Conservation (phyloP, 1,140 invertebrate species). For the Drosophila mauritiana region DNA sequence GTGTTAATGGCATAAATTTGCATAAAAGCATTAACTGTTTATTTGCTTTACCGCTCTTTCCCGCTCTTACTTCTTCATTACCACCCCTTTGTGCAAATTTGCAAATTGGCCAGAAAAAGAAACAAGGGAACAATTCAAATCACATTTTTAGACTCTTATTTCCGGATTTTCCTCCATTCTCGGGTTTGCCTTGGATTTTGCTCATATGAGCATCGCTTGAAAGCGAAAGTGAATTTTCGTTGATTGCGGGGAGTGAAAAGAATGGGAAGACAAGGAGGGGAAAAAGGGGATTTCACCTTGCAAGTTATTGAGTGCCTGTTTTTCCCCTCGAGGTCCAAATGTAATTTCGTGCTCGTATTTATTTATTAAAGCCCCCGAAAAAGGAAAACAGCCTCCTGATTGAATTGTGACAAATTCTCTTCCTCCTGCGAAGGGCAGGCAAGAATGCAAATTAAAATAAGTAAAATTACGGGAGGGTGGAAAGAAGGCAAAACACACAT, state of each 20-base stretch:
- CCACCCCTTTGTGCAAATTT: constrained; percentile 70
- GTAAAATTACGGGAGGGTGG: constrained; percentile 19
- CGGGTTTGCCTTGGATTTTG: constrained; percentile 7
- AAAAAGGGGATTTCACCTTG: constrained; percentile 11
- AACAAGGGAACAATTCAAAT: constrained; percentile 69
- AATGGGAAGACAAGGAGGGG: not conserved
- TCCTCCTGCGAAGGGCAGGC: constrained; percentile 28
- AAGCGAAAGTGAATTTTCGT: constrained; percentile 41
- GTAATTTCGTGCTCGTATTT: constrained; percentile 77
- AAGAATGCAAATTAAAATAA: constrained; percentile 77
- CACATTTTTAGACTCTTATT: constrained; percentile 55
- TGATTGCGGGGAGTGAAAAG: constrained; percentile 23
- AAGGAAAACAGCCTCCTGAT: constrained; percentile 66
- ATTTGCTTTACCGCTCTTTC: constrained; percentile 75
- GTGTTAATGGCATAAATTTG: constrained; percentile 83
- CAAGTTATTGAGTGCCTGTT: constrained; percentile 42
- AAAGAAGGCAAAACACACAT: constrained; percentile 25
- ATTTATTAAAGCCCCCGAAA: constrained; percentile 70
- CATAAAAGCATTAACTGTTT: constrained; percentile 83
- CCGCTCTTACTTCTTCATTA: not conserved
- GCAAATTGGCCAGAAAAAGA: constrained; percentile 74
- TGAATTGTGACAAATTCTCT: constrained; percentile 76
- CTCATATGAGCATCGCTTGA: constrained; percentile 31
- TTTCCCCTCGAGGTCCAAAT: constrained; percentile 69
- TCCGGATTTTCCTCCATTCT: not conserved